A percentile compares a stretch with the other conserved stretches of the same genome.
Conservation (phyloP, 2,888 invertebrate genomes). For the Aporophyla lueneburgensis region DNA sequence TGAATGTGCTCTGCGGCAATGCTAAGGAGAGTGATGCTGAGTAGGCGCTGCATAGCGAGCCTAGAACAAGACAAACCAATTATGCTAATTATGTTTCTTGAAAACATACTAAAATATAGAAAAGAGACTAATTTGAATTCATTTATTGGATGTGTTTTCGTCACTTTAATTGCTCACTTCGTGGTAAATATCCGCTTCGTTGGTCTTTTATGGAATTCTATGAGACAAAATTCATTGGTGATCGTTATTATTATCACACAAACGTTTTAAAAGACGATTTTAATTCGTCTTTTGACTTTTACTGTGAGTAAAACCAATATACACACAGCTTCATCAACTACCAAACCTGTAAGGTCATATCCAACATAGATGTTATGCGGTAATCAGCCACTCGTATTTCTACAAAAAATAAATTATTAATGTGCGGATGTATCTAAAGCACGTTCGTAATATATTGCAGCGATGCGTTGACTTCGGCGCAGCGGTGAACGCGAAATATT, state of each 20-base stretch:
- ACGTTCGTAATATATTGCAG: too few relatives aligned
- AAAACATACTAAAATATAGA: slow-evolving; percentile 53
- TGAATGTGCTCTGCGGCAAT: background rate
- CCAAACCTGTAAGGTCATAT: too few relatives aligned
- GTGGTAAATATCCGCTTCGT: slow-evolving; percentile 47
- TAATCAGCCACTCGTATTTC: too few relatives aligned
- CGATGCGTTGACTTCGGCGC: too few relatives aligned
- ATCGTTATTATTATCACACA: background rate
- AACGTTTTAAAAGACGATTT: background rate
- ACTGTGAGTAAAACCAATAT: background rate
- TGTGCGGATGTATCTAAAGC: too few relatives aligned
- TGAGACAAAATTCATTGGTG: slow-evolving; percentile 24
- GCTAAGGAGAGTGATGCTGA: slow-evolving; percentile 58
- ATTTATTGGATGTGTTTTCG: slow-evolving; percentile 60
- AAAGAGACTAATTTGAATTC: slow-evolving; percentile 60
- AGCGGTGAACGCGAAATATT: background rate
- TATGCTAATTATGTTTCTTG: slow-evolving; percentile 9
- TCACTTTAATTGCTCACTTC: slow-evolving; percentile 35
- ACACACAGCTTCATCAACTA: background rate
- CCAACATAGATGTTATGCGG: too few relatives aligned
- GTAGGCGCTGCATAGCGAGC: slow-evolving; percentile 79
- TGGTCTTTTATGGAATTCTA: slow-evolving; percentile 30
- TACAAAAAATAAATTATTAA: too few relatives aligned
- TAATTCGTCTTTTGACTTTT: background rate
- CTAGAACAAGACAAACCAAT: slow-evolving; percentile 71